Conservation (phyloP, 1,140 invertebrate genomes). For the Drosophila yakuba region DNA sequence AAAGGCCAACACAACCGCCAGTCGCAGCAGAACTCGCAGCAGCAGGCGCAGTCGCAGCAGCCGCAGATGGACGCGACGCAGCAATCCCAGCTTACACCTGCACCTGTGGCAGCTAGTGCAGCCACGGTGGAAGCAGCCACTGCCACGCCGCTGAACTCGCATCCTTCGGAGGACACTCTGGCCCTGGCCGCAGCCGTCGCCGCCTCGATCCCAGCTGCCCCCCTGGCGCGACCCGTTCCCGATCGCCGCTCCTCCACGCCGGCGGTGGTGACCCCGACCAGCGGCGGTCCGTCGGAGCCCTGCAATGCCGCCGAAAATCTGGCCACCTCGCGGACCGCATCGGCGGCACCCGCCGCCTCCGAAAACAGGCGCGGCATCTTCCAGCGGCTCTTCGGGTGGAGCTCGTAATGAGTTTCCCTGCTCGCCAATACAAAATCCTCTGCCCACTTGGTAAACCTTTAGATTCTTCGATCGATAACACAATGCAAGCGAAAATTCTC, state of each 20-base stretch:
- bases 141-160: neutral
- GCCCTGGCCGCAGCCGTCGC: slow-evolving; percentile 25
- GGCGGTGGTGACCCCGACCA: neutral
- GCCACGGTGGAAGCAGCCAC: neutral
- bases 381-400: slow-evolving; percentile 16
- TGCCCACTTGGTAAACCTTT: too few species aligned
- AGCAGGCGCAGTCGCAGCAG: neutral
- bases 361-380: slow-evolving; percentile 10
- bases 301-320: neutral
- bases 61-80: neutral
- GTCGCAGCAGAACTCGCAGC: neutral
- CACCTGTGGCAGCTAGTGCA: neutral
- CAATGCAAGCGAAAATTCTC: too few species aligned
- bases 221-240: neutral
- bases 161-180: slow-evolving; percentile 24
- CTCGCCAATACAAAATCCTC: neutral
- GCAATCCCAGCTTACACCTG: neutral
- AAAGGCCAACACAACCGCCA: neutral
- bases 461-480: neutral
- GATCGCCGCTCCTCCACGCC: neutral
- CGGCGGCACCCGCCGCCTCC: neutral
- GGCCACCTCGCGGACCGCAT: neutral
- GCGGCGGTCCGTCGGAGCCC: neutral
- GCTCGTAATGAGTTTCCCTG: neutral
- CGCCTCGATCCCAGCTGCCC: slow-evolving; percentile 13